Evolutionary conservation across 1,140 invertebrate genomes (phyloP).

Genomic region (Rhopalosiphum maidis): DNA sequence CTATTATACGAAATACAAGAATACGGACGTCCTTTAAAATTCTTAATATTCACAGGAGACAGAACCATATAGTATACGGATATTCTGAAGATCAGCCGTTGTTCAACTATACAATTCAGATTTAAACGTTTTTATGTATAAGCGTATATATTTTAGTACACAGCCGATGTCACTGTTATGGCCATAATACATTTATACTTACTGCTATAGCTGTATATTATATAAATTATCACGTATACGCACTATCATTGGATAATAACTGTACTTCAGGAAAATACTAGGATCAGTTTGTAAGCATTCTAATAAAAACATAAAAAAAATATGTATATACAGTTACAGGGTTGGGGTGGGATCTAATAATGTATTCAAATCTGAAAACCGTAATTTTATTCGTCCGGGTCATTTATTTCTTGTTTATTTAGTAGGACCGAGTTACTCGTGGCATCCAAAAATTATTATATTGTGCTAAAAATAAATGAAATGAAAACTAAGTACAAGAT

Average conservation of each 20-base stretch:
- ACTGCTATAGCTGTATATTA: neutral
- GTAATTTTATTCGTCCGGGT: neutral
- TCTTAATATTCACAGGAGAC: neutral
- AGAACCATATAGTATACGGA: neutral
- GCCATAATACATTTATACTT: neutral
- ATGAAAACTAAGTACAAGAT: neutral
- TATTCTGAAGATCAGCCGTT: neutral
- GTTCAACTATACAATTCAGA: neutral
- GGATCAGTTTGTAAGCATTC: neutral
- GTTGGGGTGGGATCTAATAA: neutral
- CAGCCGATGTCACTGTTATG: neutral
- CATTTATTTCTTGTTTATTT: neutral
- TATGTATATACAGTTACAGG: neutral
- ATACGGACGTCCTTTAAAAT: neutral
- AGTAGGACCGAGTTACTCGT: neutral
- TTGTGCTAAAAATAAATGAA: neutral
- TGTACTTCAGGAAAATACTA: neutral
- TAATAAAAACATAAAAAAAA: neutral
- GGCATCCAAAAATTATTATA: neutral
- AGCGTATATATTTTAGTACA: neutral
- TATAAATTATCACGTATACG: neutral
- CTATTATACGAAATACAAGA: neutral
- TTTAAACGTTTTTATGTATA: neutral
- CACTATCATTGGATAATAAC: neutral
- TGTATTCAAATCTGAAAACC: neutral